Conservation (phyloP, 2,888 invertebrate genomes). For the Subacronicta megacephala region DNA sequence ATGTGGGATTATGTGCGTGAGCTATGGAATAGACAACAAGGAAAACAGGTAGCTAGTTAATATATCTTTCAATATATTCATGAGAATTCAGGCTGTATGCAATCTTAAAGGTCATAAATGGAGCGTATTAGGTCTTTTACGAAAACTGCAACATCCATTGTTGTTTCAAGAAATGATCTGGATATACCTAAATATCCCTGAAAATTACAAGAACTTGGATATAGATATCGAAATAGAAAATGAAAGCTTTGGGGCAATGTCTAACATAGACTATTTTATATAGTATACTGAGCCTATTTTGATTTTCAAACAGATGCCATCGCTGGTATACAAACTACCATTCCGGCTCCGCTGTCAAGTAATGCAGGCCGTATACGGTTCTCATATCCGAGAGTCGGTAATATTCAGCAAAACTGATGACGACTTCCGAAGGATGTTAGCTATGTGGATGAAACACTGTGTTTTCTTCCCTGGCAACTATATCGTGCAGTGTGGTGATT, state of each 20-base stretch:
- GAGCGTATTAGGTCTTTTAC: too few relatives aligned
- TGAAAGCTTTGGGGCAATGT: too few relatives aligned
- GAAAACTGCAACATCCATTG: too few relatives aligned
- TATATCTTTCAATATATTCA: too few relatives aligned
- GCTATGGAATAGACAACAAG: conserved; percentile 87
- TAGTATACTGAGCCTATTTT: neutral
- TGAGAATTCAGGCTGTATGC: too few relatives aligned
- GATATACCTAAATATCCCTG: too few relatives aligned
- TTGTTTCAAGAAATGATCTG: too few relatives aligned
- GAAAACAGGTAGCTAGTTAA: conserved; percentile 86
- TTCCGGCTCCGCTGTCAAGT: conserved; percentile 84
- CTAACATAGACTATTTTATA: too few relatives aligned
- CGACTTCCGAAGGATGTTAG: conserved; percentile 85
- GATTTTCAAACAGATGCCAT: conserved; percentile 72
- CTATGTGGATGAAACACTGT: conserved; percentile 84
- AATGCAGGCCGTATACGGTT: conserved; percentile 86
- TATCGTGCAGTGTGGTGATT: conserved; percentile 88
- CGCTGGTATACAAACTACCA: conserved; percentile 77
- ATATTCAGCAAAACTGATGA: conserved; percentile 86
- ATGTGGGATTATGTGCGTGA: conserved; percentile 88
- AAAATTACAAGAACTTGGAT: too few relatives aligned
- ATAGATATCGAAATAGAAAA: too few relatives aligned
- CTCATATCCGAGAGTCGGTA: conserved; percentile 83
- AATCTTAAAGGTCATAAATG: too few relatives aligned
- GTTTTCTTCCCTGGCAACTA: conserved; percentile 89